Percentiles rank a stretch among this genome's conserved stretches.
Conservation (phyloP, 2,113 vertebrate genomes). For the Xyliphius kryptos region DNA sequence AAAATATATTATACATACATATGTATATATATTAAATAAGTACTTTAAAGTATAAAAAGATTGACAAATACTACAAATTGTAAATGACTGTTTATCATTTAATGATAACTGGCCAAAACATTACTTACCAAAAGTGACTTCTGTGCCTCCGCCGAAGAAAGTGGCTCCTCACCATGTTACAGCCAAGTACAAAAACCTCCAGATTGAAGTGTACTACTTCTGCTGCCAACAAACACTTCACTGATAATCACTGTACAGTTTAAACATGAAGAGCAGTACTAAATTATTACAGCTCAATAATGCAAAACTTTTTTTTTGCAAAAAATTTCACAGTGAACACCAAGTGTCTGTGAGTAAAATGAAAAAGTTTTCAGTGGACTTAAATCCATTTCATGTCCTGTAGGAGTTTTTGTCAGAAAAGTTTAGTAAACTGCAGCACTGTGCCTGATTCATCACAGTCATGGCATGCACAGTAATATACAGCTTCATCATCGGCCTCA, state of each 20-base stretch:
- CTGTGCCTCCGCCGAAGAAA: not conserved
- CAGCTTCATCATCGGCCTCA: constrained; percentile 24
- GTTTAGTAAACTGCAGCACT: not conserved
- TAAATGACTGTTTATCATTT: too few species aligned
- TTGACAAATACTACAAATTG: too few species aligned
- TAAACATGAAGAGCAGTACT: not conserved
- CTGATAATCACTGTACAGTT: not conserved
- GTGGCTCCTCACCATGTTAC: not conserved
- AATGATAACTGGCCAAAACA: too few species aligned
- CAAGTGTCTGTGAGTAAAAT: not conserved
- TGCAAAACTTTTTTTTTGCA: not conserved
- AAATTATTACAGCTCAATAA: not conserved
- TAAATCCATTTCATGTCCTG: not conserved
- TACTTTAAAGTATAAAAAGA: too few species aligned
- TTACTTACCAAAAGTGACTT: not conserved
- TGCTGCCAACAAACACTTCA: not conserved
- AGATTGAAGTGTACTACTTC: not conserved
- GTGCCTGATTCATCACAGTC: not conserved
- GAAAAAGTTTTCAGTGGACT: not conserved
- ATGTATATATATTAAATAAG: too few species aligned
- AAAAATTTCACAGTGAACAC: not conserved
- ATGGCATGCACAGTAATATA: constrained; percentile 25
- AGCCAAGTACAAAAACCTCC: not conserved
- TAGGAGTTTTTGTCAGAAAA: constrained; percentile 20
- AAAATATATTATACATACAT: too few species aligned